Conservation (phyloP, 2,113 vertebrate genomes). For the Leptobrachium leishanense region DNA sequence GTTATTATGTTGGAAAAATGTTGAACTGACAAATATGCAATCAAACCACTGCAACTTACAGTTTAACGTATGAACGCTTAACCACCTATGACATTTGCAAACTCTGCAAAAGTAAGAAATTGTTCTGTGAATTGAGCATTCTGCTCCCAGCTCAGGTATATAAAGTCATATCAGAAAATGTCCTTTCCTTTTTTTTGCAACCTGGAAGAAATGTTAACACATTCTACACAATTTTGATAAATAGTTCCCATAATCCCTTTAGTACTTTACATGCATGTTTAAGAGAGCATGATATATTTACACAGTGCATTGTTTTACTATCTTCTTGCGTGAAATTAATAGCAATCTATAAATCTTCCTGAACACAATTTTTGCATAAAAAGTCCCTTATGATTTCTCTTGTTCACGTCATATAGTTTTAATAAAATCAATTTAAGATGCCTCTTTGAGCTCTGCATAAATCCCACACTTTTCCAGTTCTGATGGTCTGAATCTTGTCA, state of each 20-base stretch:
- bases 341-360: neutral
- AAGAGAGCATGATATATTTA: constrained; percentile 3
- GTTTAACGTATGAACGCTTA: neutral
- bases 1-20: too few relatives aligned
- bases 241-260: constrained; percentile 7
- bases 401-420: neutral
- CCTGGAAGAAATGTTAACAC: neutral
- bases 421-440: neutral
- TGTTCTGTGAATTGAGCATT: neutral
- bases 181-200: too few relatives aligned
- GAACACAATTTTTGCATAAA: constrained; percentile 2
- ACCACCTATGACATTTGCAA: neutral
- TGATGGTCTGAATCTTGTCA: neutral
- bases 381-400: constrained; percentile 2
- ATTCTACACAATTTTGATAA: neutral
- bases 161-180: neutral
- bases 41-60: too few relatives aligned
- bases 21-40: too few relatives aligned
- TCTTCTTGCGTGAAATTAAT: neutral
- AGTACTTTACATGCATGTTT: neutral
- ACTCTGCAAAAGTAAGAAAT: neutral
- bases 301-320: neutral
- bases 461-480: neutral
- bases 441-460: neutral
- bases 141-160: neutral